Conservation (phyloP, 2,797 vertebrate genomes). For the Scomberomorus guttatus region DNA sequence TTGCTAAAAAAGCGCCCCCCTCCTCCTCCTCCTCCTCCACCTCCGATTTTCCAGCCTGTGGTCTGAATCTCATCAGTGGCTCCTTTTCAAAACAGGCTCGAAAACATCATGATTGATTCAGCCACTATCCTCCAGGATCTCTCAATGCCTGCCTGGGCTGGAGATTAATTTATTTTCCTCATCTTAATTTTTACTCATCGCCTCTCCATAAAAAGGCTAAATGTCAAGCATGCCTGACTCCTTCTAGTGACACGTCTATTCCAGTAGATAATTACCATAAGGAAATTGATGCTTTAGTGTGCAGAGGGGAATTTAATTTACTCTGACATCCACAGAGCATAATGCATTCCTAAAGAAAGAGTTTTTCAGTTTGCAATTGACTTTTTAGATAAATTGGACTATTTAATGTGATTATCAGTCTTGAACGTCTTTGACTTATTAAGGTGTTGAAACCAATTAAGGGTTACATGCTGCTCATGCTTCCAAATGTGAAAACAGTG, state of each 20-base stretch:
- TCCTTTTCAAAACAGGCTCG: conserved; percentile 93
- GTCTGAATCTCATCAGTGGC: conserved; percentile 92
- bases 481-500: conserved; percentile 86
- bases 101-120: conserved; percentile 92
- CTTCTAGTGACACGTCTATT: conserved; percentile 99
- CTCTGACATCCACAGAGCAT: conserved; percentile 97
- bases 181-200: conserved; percentile 98
- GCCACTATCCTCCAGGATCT: conserved; percentile 92
- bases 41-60: conserved; percentile 82
- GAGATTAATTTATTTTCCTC: conserved; percentile 98
- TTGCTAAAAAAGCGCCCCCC: conserved; percentile 26
- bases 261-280: conserved; percentile 99
- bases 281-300: conserved; percentile 99
- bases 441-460: conserved; percentile 97
- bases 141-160: conserved; percentile 91
- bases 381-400: conserved; percentile 95
- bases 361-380: conserved; percentile 94
- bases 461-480: conserved; percentile 89
- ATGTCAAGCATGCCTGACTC: conserved; percentile 98
- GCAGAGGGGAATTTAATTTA: conserved; percentile 99
- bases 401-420: conserved; percentile 99
- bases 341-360: conserved; percentile 99
- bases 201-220: conserved; percentile 98
- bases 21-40: neutral
- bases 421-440: conserved; percentile 96